Evolutionary conservation across 2,888 invertebrate genomes (phyloP).

Genomic region (Euspilapteryx auroguttella): DNA sequence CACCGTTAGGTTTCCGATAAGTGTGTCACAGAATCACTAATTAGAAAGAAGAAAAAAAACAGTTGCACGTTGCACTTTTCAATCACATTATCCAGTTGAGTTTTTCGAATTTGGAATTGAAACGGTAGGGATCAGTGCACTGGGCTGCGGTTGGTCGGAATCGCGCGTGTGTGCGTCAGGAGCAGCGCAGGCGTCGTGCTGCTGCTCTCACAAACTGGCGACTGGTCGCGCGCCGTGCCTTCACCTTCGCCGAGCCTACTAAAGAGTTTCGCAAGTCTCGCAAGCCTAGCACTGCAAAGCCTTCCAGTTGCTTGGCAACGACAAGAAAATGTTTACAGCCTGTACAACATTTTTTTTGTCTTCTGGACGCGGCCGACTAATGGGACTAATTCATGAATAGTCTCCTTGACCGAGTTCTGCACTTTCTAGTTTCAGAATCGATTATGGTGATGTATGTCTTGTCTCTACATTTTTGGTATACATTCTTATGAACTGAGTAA

Average conservation of each 20-base stretch:
- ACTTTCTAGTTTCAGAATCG: no score
- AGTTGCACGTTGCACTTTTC: conserved; percentile 9
- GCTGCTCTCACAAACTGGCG: conserved; percentile 40
- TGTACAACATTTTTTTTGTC: no score
- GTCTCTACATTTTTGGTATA: no score
- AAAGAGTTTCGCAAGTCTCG: conserved; percentile 53
- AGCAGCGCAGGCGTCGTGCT: conserved; percentile 27
- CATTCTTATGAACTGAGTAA: no score
- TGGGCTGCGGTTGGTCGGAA: conserved; percentile 12
- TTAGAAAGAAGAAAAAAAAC: no score
- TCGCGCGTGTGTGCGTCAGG: conserved; percentile 13
- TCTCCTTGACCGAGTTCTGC: no score
- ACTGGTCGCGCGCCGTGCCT: conserved; percentile 37
- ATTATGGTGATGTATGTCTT: no score
- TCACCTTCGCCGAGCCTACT: conserved; percentile 34
- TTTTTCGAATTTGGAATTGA: conserved; percentile 18
- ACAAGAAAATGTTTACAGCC: no score
- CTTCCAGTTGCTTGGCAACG: no score
- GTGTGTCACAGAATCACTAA: conserved; percentile 35
- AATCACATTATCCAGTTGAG: conserved; percentile 1
- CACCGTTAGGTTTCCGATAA: conserved; percentile 56
- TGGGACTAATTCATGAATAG: no score
- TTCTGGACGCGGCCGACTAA: no score
- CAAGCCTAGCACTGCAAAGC: no score
- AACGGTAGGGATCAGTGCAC: conserved; percentile 14